Percentiles rank a stretch among this genome's conserved stretches.
Conservation (phyloP, 2,797 vertebrate species). For the Coccyzus lansbergi region DNA sequence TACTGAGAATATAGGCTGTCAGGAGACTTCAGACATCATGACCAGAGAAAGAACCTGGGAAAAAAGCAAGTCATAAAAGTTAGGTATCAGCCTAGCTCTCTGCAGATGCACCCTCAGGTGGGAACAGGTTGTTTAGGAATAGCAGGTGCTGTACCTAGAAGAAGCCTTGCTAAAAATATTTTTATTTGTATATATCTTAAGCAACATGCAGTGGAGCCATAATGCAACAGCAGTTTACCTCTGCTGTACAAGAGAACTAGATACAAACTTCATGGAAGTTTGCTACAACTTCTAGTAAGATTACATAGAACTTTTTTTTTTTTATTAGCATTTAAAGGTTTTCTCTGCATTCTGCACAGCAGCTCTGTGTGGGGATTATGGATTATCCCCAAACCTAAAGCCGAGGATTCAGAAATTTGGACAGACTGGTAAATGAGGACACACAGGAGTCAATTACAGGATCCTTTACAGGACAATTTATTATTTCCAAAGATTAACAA, state of each 20-base stretch:
- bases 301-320: not conserved
- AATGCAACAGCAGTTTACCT: not conserved
- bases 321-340: not conserved
- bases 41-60: not conserved
- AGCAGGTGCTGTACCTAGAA: not conserved
- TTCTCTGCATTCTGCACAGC: not conserved
- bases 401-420: not conserved
- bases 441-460: not conserved
- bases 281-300: not conserved
- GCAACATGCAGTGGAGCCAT: accelerated
- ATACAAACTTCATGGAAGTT: not conserved
- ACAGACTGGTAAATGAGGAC: not conserved
- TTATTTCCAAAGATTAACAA: not conserved
- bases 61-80: not conserved
- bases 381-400: not conserved
- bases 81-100: not conserved
- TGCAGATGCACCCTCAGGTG: not conserved
- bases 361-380: not conserved
- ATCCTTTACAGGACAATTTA: not conserved
- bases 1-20: not conserved
- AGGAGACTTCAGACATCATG: not conserved
- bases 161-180: not conserved
- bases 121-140: not conserved
- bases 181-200: not conserved
- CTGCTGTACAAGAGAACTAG: not conserved